Percentiles rank a stretch among this genome's conserved stretches.
phyloP scores from a whole-genome alignment of 2,888 invertebrate species.

The Podabrus alpinus region DNA sequence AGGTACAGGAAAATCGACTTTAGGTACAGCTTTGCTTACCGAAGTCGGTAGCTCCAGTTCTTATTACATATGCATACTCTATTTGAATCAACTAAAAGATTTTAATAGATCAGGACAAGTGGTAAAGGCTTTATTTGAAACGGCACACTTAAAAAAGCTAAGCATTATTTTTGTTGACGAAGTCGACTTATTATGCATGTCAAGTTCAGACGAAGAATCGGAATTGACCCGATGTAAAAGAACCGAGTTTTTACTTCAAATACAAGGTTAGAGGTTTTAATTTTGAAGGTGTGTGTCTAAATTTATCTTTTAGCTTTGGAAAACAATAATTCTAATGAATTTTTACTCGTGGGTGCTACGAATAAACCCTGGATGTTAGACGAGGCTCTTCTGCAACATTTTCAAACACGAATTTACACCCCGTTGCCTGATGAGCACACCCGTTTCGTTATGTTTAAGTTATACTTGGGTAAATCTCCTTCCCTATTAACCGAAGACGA shows the following conservation, averaged over 20 bases:
- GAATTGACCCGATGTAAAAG: slow-evolving; percentile 98
- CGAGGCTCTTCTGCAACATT: slow-evolving; percentile 93
- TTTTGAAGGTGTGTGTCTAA: neutral
- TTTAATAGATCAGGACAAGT: slow-evolving; percentile 98
- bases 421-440: slow-evolving; percentile 95
- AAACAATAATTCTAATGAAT: slow-evolving; percentile 93
- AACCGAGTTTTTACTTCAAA: slow-evolving; percentile 98
- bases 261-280: slow-evolving; percentile 74
- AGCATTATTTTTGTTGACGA: slow-evolving; percentile 99
- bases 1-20: slow-evolving; percentile 98
- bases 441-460: slow-evolving; percentile 89
- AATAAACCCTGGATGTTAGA: slow-evolving; percentile 98
- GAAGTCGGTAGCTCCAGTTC: slow-evolving; percentile 99
- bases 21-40: slow-evolving; percentile 99
- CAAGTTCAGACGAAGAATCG: slow-evolving; percentile 96
- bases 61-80: slow-evolving; percentile 97
- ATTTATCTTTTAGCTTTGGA: slow-evolving; percentile 74
- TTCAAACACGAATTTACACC: slow-evolving; percentile 98
- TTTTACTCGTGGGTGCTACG: slow-evolving; percentile 91
- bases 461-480: slow-evolving; percentile 90
- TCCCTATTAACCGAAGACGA: slow-evolving; percentile 85
- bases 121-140: slow-evolving; percentile 90
- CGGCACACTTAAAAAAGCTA: slow-evolving; percentile 93
- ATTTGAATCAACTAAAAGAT: slow-evolving; percentile 96
- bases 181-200: slow-evolving; percentile 95